Percentiles rank a stretch among this genome's conserved stretches.
phyloP scores from a whole-genome alignment of 2,888 invertebrate genomes.

The Hipparchia semele region DNA sequence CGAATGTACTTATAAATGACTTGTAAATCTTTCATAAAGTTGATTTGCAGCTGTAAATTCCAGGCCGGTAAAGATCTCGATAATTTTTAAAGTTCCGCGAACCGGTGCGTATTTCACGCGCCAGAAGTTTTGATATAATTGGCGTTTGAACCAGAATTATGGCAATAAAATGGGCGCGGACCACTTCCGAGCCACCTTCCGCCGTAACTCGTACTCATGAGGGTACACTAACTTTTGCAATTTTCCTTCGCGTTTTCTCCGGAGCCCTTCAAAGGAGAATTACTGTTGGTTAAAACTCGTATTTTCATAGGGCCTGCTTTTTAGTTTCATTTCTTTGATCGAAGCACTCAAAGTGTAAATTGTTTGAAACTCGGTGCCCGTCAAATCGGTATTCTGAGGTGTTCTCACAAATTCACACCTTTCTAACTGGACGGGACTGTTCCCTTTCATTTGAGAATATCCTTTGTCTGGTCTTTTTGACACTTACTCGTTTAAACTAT shows the following conservation, averaged over 20 bases:
- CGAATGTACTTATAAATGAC: background rate
- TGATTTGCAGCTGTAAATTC: constrained; percentile 35
- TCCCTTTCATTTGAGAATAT: constrained; percentile 13
- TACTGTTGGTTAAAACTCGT: constrained; percentile 79
- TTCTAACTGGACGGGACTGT: constrained; percentile 19
- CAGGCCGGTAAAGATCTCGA: constrained; percentile 40
- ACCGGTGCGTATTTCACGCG: constrained; percentile 38
- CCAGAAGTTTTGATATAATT: constrained; percentile 53
- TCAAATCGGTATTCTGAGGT: constrained; percentile 75
- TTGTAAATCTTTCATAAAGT: background rate
- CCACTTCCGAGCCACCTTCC: constrained; percentile 57
- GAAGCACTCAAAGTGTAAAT: constrained; percentile 74
- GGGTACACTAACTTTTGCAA: constrained; percentile 79
- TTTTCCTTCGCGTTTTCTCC: constrained; percentile 71
- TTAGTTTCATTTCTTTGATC: constrained; percentile 82
- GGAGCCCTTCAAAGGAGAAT: constrained; percentile 77
- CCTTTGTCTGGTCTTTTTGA: constrained; percentile 5
- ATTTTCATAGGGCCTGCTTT: constrained; percentile 75
- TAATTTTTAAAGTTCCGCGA: constrained; percentile 42
- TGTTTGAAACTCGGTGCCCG: constrained; percentile 71
- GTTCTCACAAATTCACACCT: constrained; percentile 77
- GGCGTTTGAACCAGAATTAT: constrained; percentile 53
- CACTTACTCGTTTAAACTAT: background rate
- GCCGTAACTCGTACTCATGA: constrained; percentile 71
- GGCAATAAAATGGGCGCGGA: constrained; percentile 49